A percentile compares a stretch with the other conserved stretches of the same genome.
phyloP scores from a whole-genome alignment of 2,888 invertebrate species.

The Xylota sylvarum region DNA sequence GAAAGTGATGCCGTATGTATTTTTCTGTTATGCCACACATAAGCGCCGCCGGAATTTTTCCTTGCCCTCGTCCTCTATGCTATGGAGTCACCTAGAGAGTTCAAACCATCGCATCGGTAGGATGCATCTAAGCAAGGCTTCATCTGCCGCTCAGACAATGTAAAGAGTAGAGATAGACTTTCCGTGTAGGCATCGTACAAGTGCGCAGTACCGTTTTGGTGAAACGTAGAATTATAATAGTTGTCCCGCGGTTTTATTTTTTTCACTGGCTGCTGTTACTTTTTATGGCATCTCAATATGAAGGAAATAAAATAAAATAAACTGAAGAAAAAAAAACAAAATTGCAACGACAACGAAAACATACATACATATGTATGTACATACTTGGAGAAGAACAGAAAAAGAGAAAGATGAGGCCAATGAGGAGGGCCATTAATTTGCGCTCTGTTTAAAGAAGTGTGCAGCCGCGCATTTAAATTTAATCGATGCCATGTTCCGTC shows the following conservation, averaged over 20 bases:
- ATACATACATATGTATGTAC: too few relatives aligned
- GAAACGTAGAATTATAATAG: slow-evolving; percentile 33
- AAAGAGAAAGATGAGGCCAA: slow-evolving; percentile 2
- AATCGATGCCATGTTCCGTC: slow-evolving; percentile 56
- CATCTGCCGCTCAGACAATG: slow-evolving; percentile 40
- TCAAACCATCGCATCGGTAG: slow-evolving; percentile 8
- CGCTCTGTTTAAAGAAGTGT: slow-evolving; percentile 49
- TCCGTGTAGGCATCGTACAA: slow-evolving; percentile 16
- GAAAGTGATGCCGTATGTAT: slow-evolving; percentile 70
- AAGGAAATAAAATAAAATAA: slow-evolving; percentile 54
- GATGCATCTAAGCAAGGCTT: slow-evolving; percentile 21
- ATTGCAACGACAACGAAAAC: slow-evolving; percentile 27
- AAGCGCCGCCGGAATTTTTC: slow-evolving; percentile 69
- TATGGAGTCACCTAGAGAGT: background rate
- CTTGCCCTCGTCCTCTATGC: background rate
- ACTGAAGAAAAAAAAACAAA: slow-evolving; percentile 23
- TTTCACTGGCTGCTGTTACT: background rate
- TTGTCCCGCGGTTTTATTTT: slow-evolving; percentile 7
- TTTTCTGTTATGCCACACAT: slow-evolving; percentile 39
- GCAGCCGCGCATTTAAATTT: slow-evolving; percentile 66
- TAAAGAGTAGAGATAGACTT: slow-evolving; percentile 14
- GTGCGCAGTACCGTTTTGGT: slow-evolving; percentile 55
- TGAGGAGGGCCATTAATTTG: slow-evolving; percentile 55
- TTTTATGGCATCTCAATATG: slow-evolving; percentile 44
- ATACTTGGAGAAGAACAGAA: background rate